phyloP scores from a whole-genome alignment of 2,113 vertebrate species.

The Lampris incognitus region DNA sequence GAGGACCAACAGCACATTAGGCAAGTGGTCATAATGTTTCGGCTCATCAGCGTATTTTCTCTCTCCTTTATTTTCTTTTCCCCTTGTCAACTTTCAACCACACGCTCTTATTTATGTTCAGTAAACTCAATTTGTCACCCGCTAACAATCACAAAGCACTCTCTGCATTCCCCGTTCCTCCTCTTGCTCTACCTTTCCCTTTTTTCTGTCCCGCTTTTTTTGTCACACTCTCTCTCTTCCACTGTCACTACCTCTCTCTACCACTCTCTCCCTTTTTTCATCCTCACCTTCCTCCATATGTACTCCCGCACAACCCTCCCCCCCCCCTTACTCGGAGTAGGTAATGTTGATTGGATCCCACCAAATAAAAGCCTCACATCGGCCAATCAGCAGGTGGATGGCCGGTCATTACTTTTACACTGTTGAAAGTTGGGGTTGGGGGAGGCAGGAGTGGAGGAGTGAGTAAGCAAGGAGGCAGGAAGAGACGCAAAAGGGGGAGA shows the following conservation, averaged over 20 bases:
- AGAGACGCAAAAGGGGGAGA: conserved; percentile 13
- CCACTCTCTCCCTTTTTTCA: conserved; percentile 5
- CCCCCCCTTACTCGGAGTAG: conserved; percentile 30
- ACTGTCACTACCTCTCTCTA: background rate
- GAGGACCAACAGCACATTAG: no score
- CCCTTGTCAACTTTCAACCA: no score
- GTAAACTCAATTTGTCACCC: no score
- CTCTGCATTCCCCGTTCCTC: background rate
- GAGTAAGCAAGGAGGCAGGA: conserved; percentile 24
- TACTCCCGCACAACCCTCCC: conserved; percentile 1
- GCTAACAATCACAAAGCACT: background rate
- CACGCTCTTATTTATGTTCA: no score
- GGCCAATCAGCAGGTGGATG: conserved; percentile 60
- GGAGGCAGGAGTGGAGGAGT: background rate
- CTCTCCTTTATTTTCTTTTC: background rate
- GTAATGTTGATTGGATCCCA: conserved; percentile 58
- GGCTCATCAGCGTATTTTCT: background rate
- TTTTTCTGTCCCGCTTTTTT: background rate
- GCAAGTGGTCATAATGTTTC: no score
- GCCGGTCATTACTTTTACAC: conserved; percentile 62
- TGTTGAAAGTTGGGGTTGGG: conserved; percentile 15
- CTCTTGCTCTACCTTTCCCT: background rate
- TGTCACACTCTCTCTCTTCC: background rate
- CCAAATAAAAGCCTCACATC: conserved; percentile 63
- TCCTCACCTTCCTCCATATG: background rate